Evolutionary conservation across 2,888 invertebrate species (phyloP).

Genomic region (Cylloceria caligata): DNA sequence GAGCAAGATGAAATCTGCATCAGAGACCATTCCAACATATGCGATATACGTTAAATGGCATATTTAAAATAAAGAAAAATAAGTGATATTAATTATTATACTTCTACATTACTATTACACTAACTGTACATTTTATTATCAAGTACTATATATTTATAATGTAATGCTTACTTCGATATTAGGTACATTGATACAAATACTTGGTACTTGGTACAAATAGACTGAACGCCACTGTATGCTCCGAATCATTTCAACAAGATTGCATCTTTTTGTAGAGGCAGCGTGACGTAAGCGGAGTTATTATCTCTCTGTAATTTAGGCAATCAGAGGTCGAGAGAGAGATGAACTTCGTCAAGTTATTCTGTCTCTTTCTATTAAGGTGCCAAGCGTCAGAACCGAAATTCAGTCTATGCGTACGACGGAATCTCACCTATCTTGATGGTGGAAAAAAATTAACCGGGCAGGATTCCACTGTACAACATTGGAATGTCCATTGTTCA

Average conservation of each 20-base stretch:
- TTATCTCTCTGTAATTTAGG: too few relatives aligned
- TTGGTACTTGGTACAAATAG: too few relatives aligned
- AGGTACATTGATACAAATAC: too few relatives aligned
- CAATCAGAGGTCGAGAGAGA: too few relatives aligned
- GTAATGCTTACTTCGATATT: constrained; percentile 7
- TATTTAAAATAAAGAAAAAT: not conserved
- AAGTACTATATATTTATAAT: constrained; percentile 14
- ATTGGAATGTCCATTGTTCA: constrained; percentile 7
- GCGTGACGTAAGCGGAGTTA: too few relatives aligned
- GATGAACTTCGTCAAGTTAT: too few relatives aligned
- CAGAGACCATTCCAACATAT: constrained; percentile 44
- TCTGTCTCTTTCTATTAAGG: too few relatives aligned
- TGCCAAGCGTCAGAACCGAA: too few relatives aligned
- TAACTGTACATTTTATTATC: constrained; percentile 41
- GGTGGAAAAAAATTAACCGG: not conserved
- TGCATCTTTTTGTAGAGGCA: too few relatives aligned
- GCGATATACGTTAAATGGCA: constrained; percentile 16
- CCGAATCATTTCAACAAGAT: too few relatives aligned
- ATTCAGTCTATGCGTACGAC: too few relatives aligned
- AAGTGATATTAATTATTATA: constrained; percentile 33
- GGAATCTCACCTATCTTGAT: not conserved
- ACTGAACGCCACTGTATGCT: too few relatives aligned
- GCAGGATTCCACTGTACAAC: not conserved
- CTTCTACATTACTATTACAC: constrained; percentile 8
- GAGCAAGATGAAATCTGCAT: constrained; percentile 15